Evolutionary conservation across 2,888 invertebrate species (phyloP).

Genomic region (Amiota communis): DNA sequence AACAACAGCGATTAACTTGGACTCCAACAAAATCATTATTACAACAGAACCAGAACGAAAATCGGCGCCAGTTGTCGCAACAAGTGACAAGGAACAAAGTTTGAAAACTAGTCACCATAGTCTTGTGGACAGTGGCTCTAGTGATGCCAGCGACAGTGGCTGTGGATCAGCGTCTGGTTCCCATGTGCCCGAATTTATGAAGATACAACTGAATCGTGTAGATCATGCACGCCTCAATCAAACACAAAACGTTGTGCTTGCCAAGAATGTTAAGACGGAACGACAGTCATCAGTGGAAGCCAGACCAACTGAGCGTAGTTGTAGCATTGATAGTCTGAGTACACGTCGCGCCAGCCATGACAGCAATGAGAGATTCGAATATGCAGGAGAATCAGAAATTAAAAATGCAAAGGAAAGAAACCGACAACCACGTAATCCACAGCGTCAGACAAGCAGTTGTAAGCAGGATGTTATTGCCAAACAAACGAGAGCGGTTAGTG

Average conservation of each 20-base stretch:
- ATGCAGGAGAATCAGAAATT: constrained; percentile 20
- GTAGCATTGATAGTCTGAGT: constrained; percentile 65
- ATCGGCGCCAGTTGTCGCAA: constrained; percentile 44
- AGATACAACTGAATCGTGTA: constrained; percentile 81
- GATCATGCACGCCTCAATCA: constrained; percentile 76
- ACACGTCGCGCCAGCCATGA: constrained; percentile 73
- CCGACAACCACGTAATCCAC: constrained; percentile 20
- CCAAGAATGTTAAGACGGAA: constrained; percentile 74
- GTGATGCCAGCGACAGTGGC: constrained; percentile 20
- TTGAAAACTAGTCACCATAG: constrained; percentile 56
- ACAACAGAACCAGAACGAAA: constrained; percentile 27
- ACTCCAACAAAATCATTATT: constrained; percentile 35
- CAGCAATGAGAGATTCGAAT: constrained; percentile 72
- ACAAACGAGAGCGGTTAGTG: constrained; percentile 56
- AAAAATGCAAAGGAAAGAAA: constrained; percentile 7
- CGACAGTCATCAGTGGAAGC: background rate
- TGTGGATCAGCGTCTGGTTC: constrained; percentile 4
- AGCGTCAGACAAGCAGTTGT: constrained; percentile 41
- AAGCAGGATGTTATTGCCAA: constrained; percentile 49
- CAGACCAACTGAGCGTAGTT: constrained; percentile 49
- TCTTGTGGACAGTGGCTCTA: constrained; percentile 47
- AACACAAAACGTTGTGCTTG: constrained; percentile 78
- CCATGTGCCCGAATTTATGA: constrained; percentile 80
- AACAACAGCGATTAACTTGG: constrained; percentile 42
- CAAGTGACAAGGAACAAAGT: constrained; percentile 38